Evolutionary conservation across 2,797 vertebrate species (phyloP).

Genomic region (Spondyliosoma cantharus): DNA sequence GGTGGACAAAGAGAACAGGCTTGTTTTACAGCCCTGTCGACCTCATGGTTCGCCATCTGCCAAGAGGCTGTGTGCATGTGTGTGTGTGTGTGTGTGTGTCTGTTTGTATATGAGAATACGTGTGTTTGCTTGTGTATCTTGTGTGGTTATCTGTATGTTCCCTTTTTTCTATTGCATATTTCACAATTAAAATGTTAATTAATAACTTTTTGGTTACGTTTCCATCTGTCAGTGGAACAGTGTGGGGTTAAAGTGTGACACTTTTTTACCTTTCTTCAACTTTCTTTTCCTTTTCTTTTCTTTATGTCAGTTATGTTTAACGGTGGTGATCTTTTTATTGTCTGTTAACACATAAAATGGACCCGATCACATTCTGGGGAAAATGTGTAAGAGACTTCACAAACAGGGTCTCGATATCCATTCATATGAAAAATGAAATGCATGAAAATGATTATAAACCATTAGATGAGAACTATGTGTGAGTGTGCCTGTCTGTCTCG

Average conservation of each 20-base stretch:
- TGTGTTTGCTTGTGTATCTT: constrained; percentile 31
- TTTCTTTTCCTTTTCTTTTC: background rate
- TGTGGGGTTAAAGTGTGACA: background rate
- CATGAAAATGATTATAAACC: background rate
- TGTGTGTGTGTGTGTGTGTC: constrained; percentile 11
- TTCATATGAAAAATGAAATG: background rate
- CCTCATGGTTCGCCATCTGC: constrained; percentile 82
- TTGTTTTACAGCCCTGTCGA: constrained; percentile 85
- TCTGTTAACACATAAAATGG: background rate
- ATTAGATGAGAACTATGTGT: constrained; percentile 20
- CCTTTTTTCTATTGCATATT: background rate
- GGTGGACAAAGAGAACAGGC: constrained; percentile 84
- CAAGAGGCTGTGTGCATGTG: constrained; percentile 49
- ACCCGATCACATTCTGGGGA: no score
- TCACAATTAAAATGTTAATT: background rate
- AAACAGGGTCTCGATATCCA: background rate
- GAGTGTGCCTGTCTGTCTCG: constrained; percentile 15
- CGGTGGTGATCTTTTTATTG: background rate
- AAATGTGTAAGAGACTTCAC: constrained; percentile 3
- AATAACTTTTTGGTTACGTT: constrained; percentile 3
- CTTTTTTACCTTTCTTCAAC: background rate
- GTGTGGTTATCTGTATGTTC: constrained; percentile 4
- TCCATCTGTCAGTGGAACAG: background rate
- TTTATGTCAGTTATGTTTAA: background rate
- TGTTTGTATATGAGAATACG: constrained; percentile 7